phyloP scores from a whole-genome alignment of 1,140 invertebrate species.

The Drosophila ercepeae region DNA sequence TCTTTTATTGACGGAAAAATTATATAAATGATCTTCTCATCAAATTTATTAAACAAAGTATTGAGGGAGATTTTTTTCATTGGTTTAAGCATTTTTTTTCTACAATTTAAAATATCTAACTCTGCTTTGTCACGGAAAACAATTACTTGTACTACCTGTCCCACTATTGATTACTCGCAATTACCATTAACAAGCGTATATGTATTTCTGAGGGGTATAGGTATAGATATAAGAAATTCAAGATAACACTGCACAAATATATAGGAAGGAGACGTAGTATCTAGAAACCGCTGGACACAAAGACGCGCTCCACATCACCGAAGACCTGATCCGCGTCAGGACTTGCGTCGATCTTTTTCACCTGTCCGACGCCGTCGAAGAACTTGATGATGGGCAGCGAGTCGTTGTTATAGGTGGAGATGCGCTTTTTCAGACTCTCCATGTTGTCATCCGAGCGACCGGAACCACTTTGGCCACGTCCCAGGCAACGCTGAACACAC shows the following conservation, averaged over 20 bases:
- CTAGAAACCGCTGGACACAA: slow-evolving; percentile 62
- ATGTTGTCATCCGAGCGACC: slow-evolving; percentile 97
- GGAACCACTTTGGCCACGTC: slow-evolving; percentile 93
- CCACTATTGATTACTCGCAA: slow-evolving; percentile 5
- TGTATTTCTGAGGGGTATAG: not conserved
- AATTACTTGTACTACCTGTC: not conserved
- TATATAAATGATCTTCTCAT: not conserved
- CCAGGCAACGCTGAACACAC: slow-evolving; percentile 93
- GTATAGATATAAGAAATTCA: too few relatives aligned
- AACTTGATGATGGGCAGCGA: slow-evolving; percentile 97
- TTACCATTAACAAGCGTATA: slow-evolving; percentile 4
- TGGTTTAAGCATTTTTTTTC: slow-evolving; percentile 1
- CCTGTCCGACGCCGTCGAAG: slow-evolving; percentile 90
- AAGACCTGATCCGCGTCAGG: slow-evolving; percentile 89
- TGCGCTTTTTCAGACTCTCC: slow-evolving; percentile 95
- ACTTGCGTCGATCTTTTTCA: slow-evolving; percentile 91
- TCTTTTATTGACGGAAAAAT: not conserved
- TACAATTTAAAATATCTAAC: not conserved
- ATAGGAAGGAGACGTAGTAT: not conserved
- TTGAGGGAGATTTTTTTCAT: not conserved
- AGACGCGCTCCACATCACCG: slow-evolving; percentile 77
- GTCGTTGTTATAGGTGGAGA: slow-evolving; percentile 94
- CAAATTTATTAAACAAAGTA: not conserved
- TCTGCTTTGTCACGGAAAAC: not conserved
- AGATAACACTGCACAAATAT: slow-evolving; percentile 3